A percentile compares a stretch with the other conserved stretches of the same genome.
These are phyloP conservation scores for Apteryx mantelli DNA, from an alignment of 2,113 vertebrate genomes.

Conservation along the genomic window DNA sequence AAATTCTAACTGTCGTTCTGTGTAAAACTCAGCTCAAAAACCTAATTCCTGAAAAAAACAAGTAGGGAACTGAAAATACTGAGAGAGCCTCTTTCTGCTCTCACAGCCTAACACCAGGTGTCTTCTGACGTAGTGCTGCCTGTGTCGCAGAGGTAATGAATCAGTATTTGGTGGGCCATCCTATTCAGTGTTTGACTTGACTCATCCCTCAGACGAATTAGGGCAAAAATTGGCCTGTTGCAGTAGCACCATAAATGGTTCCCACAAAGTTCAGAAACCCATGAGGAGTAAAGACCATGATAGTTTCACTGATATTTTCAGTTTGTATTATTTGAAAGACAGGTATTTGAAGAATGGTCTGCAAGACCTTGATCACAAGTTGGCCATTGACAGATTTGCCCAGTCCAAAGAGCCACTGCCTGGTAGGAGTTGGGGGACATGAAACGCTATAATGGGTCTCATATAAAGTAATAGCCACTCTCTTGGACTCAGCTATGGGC, in stretches of 20 bases:
- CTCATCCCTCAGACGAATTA: no score
- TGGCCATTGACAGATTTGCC: not conserved
- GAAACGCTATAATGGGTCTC: not conserved
- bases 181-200: no score
- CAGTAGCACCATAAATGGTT: no score
- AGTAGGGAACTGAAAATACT: no score
- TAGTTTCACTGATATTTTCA: not conserved
- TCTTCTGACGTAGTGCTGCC: no score
- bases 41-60: no score
- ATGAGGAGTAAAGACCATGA: not conserved
- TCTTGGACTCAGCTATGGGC: not conserved
- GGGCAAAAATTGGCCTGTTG: no score
- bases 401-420: not conserved
- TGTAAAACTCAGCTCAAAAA: not conserved
- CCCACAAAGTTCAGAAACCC: no score
- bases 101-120: no score
- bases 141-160: no score
- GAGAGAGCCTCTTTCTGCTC: no score
- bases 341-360: not conserved
- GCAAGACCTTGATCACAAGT: not conserved
- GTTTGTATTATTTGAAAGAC: not conserved
- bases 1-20: not conserved
- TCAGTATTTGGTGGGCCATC: no score
- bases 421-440: rapidly evolving
- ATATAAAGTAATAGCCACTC: not conserved